Conservation (phyloP, 2,797 vertebrate genomes). For the Manis pentadactyla region DNA sequence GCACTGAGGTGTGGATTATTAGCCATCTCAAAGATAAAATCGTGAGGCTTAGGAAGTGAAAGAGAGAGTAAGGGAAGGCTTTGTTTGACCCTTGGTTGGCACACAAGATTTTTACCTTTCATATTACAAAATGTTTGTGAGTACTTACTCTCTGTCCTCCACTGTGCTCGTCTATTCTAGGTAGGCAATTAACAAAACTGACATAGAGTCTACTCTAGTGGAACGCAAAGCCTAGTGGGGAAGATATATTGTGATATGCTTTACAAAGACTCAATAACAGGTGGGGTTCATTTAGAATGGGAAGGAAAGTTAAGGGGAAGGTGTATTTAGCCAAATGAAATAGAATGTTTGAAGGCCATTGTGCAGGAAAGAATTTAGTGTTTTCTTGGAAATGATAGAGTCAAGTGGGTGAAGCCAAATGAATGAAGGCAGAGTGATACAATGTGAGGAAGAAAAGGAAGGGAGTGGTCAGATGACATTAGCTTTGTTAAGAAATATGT, state of each 20-base stretch:
- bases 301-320: not conserved
- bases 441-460: not conserved
- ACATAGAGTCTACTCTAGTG: not conserved
- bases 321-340: not conserved
- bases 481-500: not conserved
- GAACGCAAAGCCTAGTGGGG: not conserved
- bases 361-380: not conserved
- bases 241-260: not conserved
- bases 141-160: not conserved
- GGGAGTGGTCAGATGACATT: too few relatives aligned
- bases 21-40: slow-evolving; percentile 1
- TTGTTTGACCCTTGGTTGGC: not conserved
- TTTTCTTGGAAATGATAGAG: not conserved
- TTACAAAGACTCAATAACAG: not conserved
- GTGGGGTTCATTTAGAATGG: not conserved
- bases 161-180: not conserved
- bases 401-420: not conserved
- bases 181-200: not conserved
- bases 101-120: not conserved
- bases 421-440: accelerated
- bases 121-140: not conserved
- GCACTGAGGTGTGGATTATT: not conserved
- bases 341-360: not conserved
- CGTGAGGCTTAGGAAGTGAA: not conserved
- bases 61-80: not conserved